These are phyloP conservation scores for Echinometra lucunter DNA, from an alignment of 53 echinoderm and acorn worm genomes.

Conservation along the genomic window DNA sequence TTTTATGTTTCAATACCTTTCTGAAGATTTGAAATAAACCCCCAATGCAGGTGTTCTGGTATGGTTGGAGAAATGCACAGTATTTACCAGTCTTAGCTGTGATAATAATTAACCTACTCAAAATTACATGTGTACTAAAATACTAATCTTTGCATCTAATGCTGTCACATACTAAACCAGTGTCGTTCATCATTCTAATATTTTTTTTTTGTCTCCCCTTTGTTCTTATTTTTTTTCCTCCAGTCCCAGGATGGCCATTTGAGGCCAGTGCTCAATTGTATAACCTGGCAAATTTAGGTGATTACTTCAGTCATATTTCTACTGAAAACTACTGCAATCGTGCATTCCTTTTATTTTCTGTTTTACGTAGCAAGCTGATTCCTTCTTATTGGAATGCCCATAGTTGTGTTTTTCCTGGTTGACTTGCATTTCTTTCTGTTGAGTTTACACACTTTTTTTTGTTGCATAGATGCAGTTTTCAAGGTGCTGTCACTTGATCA, in stretches of 20 bases:
- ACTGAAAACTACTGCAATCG: slow-evolving; percentile 18
- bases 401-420: slow-evolving; percentile 46
- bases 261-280: slow-evolving; percentile 99
- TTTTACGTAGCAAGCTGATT: slow-evolving; percentile 67
- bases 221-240: slow-evolving; percentile 67
- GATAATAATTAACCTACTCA: slow-evolving; percentile 1
- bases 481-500: neutral
- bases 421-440: slow-evolving; percentile 24
- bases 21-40: neutral
- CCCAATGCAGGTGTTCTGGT: neutral
- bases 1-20: neutral
- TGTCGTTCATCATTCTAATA: slow-evolving; percentile 35
- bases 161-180: slow-evolving; percentile 61
- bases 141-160: slow-evolving; percentile 38
- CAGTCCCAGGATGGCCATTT: slow-evolving; percentile 91
- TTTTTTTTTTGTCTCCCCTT: slow-evolving; percentile 54
- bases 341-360: slow-evolving; percentile 53
- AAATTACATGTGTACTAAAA: too few relatives aligned
- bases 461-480: slow-evolving; percentile 16
- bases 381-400: slow-evolving; percentile 41
- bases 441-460: neutral
- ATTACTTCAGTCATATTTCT: slow-evolving; percentile 76
- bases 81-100: neutral
- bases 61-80: neutral
- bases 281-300: slow-evolving; percentile 99